Evolutionary conservation across 2,797 vertebrate species (phyloP).

Genomic region (Cercopithecus mitis): DNA sequence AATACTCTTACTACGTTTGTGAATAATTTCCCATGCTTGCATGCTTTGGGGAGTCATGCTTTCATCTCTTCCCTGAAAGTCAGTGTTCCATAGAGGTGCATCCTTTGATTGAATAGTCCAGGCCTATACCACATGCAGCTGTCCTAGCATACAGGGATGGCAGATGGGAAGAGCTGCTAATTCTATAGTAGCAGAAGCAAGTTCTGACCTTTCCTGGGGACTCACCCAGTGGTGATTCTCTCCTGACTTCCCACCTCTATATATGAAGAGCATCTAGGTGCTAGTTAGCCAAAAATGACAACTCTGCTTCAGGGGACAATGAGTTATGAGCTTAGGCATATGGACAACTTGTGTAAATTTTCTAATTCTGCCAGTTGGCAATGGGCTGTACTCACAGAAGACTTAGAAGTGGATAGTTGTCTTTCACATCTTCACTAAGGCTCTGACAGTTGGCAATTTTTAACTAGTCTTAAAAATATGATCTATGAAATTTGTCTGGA

Average conservation of each 20-base stretch:
- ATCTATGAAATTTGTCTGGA: constrained; percentile 57
- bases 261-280: background rate
- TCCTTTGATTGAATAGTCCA: background rate
- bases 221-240: background rate
- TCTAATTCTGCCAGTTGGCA: background rate
- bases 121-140: background rate
- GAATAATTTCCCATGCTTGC: background rate
- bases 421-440: constrained; percentile 13
- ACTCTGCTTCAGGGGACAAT: background rate
- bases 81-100: background rate
- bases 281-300: background rate
- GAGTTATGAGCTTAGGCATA: background rate
- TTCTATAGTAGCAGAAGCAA: background rate
- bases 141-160: background rate
- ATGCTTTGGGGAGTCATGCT: background rate
- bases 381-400: background rate
- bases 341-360: background rate
- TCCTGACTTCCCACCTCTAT: fast-evolving
- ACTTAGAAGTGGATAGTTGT: constrained; percentile 10
- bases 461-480: constrained; percentile 43
- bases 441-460: constrained; percentile 51
- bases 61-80: background rate
- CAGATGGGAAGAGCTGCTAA: background rate
- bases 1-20: background rate
- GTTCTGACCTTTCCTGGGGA: background rate